Percentiles rank a stretch among this genome's conserved stretches.
Conservation (phyloP, 2,888 invertebrate species). For the Apantesis nais region DNA sequence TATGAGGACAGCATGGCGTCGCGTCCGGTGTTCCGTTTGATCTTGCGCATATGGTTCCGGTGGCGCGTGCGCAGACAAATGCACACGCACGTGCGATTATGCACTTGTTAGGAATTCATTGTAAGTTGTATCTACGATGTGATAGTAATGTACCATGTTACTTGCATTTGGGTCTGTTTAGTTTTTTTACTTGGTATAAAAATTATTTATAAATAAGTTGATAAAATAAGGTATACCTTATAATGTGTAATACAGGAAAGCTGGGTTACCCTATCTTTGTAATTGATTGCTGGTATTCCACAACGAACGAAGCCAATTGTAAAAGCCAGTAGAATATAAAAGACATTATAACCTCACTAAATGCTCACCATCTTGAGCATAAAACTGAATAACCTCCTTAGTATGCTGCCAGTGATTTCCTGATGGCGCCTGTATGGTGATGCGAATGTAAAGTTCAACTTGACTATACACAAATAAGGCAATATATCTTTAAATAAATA, state of each 20-base stretch:
- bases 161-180: no score
- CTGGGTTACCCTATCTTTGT: background rate
- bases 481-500: background rate
- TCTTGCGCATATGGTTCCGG: constrained; percentile 52
- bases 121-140: background rate
- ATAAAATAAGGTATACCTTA: background rate
- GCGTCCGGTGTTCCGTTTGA: constrained; percentile 60
- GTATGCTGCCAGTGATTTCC: background rate
- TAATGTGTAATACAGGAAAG: background rate
- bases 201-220: no score
- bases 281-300: background rate
- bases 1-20: constrained; percentile 29
- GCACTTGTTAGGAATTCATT: constrained; percentile 11
- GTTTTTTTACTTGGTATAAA: no score
- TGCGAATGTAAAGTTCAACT: background rate
- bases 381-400: background rate
- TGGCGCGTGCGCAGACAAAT: constrained; percentile 29
- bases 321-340: background rate
- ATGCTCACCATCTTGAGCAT: background rate
- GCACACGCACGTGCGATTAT: constrained; percentile 41
- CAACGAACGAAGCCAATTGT: background rate
- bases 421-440: background rate
- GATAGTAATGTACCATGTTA: background rate
- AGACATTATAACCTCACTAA: background rate
- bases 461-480: background rate